Evolutionary conservation across 2,888 invertebrate species (phyloP).

Genomic region (Aplocera efformata): DNA sequence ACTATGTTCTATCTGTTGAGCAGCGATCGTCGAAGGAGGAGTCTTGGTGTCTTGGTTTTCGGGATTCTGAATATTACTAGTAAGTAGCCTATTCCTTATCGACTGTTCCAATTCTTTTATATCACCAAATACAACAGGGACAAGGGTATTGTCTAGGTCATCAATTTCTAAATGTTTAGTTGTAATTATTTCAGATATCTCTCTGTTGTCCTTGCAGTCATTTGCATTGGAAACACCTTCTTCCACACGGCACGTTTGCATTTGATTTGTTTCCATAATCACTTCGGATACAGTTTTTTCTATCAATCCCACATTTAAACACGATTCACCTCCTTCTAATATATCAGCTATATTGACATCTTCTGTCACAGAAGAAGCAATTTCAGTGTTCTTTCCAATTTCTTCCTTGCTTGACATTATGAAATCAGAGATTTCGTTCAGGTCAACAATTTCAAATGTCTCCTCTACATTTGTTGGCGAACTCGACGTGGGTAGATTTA

Average conservation of each 20-base stretch:
- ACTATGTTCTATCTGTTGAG: conserved; percentile 5
- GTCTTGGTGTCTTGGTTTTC: conserved; percentile 1
- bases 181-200: neutral
- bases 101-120: conserved; percentile 38
- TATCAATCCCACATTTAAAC: too few species aligned
- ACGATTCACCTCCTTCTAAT: too few species aligned
- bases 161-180: conserved; percentile 35
- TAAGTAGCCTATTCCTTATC: conserved; percentile 28
- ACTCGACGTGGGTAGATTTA: neutral
- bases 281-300: too few species aligned
- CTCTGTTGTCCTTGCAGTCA: too few species aligned
- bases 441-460: conserved; percentile 25
- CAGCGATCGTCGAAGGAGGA: neutral
- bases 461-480: conserved; percentile 16
- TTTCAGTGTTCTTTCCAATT: conserved; percentile 3
- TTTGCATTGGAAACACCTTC: too few species aligned
- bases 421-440: conserved; percentile 20
- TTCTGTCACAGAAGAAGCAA: neutral
- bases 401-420: conserved; percentile 5
- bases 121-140: conserved; percentile 55
- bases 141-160: conserved; percentile 44
- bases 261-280: too few species aligned
- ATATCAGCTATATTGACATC: neutral
- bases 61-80: conserved; percentile 5
- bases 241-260: too few species aligned